These are phyloP conservation scores for Brachyhypopomus occidentalis DNA, from an alignment of 2,113 vertebrate genomes.

Conservation along the genomic window DNA sequence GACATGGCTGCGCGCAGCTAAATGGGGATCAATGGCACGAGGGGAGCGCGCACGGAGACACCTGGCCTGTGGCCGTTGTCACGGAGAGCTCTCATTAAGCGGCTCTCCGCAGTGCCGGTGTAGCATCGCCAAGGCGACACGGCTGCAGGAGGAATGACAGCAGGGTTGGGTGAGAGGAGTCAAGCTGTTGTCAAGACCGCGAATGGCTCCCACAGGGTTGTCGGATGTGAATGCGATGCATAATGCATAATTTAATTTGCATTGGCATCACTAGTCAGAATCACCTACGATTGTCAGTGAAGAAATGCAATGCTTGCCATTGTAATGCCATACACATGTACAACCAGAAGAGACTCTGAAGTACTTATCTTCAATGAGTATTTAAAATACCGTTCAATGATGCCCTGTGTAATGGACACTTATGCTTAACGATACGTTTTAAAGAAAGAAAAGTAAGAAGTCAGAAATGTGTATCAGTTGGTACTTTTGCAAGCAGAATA, in stretches of 20 bases:
- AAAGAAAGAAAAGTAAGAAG: background rate
- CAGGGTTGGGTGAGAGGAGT: constrained; percentile 28
- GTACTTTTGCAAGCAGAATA: too few species aligned
- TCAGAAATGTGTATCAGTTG: background rate
- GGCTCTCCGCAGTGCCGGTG: constrained; percentile 47
- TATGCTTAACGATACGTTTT: background rate
- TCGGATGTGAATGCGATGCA: constrained; percentile 7
- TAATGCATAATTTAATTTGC: constrained; percentile 47
- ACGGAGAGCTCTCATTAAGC: constrained; percentile 53
- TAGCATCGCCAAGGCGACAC: constrained; percentile 38
- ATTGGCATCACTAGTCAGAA: constrained; percentile 11
- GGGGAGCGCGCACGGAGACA: constrained; percentile 48
- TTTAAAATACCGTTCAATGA: background rate
- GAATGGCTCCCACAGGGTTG: constrained; percentile 17
- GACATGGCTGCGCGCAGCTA: constrained; percentile 43
- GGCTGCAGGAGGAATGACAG: constrained; percentile 43
- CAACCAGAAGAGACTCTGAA: background rate
- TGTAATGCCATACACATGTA: background rate
- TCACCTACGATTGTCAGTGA: background rate
- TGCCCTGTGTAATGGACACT: background rate
- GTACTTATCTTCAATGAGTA: background rate
- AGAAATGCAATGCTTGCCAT: background rate
- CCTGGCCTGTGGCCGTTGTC: constrained; percentile 50
- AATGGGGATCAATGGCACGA: constrained; percentile 58
- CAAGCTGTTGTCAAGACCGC: constrained; percentile 23